These are phyloP conservation scores for Sebastolobus alascanus DNA, from an alignment of 2,797 vertebrate species.

Conservation along the genomic window DNA sequence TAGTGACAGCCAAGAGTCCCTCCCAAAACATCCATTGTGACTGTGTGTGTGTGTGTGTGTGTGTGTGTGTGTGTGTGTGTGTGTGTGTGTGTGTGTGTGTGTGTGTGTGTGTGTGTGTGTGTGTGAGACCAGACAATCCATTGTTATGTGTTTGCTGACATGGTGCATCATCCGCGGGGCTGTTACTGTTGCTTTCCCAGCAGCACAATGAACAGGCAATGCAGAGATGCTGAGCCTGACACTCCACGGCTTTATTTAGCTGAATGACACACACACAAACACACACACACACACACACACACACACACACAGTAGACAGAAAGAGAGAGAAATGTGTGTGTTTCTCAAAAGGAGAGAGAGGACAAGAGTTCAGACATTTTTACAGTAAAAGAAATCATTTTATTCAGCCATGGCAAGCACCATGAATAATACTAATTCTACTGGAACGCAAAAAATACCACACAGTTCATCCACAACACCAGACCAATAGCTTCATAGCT, in stretches of 20 bases:
- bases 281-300: constrained; percentile 19
- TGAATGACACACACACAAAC: constrained; percentile 49
- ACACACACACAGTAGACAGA: constrained; percentile 2
- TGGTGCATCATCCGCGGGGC: constrained; percentile 60
- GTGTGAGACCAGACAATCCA: constrained; percentile 55
- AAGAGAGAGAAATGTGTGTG: neutral
- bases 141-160: constrained; percentile 78
- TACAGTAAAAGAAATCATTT: neutral
- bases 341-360: constrained; percentile 17
- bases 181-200: constrained; percentile 62
- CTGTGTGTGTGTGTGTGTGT: constrained; percentile 14
- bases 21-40: constrained; percentile 56
- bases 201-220: constrained; percentile 61
- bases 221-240: constrained; percentile 74
- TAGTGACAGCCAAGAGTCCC: constrained; percentile 52
- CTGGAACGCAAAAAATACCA: neutral
- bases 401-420: neutral
- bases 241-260: constrained; percentile 63
- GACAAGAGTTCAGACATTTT: neutral
- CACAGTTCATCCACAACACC: neutral
- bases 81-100: constrained; percentile 27
- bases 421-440: neutral
- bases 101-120: neutral
- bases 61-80: constrained; percentile 23
- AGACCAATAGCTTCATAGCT: neutral